phyloP scores from a whole-genome alignment of 37 sponge, comb jelly and placozoan genomes.

The Dysidea cf. avara region DNA sequence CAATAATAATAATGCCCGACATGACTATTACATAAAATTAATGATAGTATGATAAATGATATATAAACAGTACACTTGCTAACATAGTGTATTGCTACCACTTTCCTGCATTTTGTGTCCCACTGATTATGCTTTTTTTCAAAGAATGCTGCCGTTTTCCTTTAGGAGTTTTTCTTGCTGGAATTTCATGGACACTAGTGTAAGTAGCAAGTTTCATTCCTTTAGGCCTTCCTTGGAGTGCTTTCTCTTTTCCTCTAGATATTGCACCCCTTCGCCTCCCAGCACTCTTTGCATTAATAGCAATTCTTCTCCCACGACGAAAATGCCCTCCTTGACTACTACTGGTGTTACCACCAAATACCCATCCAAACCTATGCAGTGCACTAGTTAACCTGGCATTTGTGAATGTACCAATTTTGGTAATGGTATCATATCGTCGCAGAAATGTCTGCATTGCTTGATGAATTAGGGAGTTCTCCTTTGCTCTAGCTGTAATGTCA shows the following conservation, averaged over 20 bases:
- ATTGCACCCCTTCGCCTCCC: not conserved
- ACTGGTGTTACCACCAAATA: not conserved
- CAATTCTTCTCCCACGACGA: conserved; percentile 7
- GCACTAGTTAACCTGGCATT: conserved; percentile 6
- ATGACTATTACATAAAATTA: too few relatives aligned
- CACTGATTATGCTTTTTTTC: conserved; percentile 1
- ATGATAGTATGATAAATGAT: too few relatives aligned
- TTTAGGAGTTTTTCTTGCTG: conserved; percentile 3
- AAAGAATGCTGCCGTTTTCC: not conserved
- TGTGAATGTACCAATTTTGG: not conserved
- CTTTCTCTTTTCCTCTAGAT: conserved; percentile 12
- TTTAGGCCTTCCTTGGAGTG: conserved; percentile 1
- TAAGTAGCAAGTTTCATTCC: too few relatives aligned
- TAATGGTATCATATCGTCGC: not conserved
- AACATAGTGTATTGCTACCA: conserved; percentile 1
- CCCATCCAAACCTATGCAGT: conserved; percentile 17
- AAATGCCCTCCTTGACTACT: conserved; percentile 6
- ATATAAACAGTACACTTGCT: too few relatives aligned
- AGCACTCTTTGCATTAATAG: conserved; percentile 6
- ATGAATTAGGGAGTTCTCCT: too few relatives aligned
- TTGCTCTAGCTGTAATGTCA: too few relatives aligned
- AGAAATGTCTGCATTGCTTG: conserved; percentile 3
- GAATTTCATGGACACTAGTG: not conserved
- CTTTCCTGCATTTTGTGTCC: not conserved
- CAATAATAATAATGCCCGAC: too few relatives aligned